Conservation (phyloP, 2,113 vertebrate genomes). For the Lepisosteus osseus region DNA sequence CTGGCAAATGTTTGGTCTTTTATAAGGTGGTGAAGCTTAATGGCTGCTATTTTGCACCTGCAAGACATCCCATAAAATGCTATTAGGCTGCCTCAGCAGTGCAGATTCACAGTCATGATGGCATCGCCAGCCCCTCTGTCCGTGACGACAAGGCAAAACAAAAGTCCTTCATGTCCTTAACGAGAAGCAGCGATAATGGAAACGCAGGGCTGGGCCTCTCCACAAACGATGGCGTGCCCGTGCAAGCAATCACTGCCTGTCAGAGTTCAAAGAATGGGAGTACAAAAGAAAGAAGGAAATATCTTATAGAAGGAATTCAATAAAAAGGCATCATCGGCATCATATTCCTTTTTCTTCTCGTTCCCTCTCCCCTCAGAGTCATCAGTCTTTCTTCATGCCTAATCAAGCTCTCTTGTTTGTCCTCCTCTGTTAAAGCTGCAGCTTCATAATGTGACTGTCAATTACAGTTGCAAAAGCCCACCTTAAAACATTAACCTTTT, state of each 20-base stretch:
- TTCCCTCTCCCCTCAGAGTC: neutral
- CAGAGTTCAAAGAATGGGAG: neutral
- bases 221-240: neutral
- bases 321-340: neutral
- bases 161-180: neutral
- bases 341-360: neutral
- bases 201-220: neutral
- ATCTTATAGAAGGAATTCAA: neutral
- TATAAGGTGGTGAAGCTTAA: slow-evolving; percentile 13
- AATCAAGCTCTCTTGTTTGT: no score
- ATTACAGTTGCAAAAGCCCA: no score
- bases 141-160: neutral
- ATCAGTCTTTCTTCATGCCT: no score
- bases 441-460: no score
- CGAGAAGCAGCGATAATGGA: neutral
- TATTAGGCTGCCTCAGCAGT: neutral
- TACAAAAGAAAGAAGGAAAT: neutral
- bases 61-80: slow-evolving; percentile 22
- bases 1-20: slow-evolving; percentile 15
- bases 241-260: slow-evolving; percentile 6
- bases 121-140: neutral
- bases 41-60: slow-evolving; percentile 16
- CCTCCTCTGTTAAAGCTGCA: no score
- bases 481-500: no score
- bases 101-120: neutral